Percentiles rank a stretch among this genome's conserved stretches.
phyloP scores from a whole-genome alignment of 2,888 invertebrate species.

The Atrina japonica region DNA sequence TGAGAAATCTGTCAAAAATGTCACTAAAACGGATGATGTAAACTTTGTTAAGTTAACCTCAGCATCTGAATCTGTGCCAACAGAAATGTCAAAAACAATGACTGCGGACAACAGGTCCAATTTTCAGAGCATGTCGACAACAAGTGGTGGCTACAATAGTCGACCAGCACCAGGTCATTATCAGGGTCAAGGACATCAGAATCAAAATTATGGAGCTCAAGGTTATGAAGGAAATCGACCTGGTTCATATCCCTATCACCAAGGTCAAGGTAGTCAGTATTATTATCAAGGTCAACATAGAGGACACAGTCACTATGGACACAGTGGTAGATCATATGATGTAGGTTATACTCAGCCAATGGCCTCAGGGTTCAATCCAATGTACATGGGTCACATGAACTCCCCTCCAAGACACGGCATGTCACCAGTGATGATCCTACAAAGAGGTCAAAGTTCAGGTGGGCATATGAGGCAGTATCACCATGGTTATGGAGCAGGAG shows the following conservation, averaged over 20 bases:
- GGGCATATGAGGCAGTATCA: constrained; percentile 19
- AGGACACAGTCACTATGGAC: constrained; percentile 19
- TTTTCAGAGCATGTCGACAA: too few relatives aligned
- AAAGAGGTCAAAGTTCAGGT: constrained; percentile 54
- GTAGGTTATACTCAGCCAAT: constrained; percentile 39
- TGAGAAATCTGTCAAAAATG: too few relatives aligned
- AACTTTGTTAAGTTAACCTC: too few relatives aligned
- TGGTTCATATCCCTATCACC: constrained; percentile 46
- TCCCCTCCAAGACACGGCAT: constrained; percentile 56
- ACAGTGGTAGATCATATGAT: constrained; percentile 36
- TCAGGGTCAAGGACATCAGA: constrained; percentile 37
- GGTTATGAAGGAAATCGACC: constrained; percentile 33
- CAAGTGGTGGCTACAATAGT: neutral
- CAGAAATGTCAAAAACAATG: too few relatives aligned
- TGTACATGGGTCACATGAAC: constrained; percentile 50
- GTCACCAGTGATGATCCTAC: constrained; percentile 68
- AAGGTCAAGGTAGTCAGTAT: constrained; percentile 25
- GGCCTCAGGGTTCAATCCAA: constrained; percentile 39
- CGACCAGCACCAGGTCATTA: constrained; percentile 19
- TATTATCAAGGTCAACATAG: constrained; percentile 18
- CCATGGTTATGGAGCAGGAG: constrained; percentile 22
- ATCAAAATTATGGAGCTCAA: constrained; percentile 46
- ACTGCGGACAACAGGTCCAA: too few relatives aligned
- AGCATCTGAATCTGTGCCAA: too few relatives aligned
- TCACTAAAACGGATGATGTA: too few relatives aligned